Evolutionary conservation across 2,888 invertebrate species (phyloP).

Genomic region (Prosopocoilus inquinatus): DNA sequence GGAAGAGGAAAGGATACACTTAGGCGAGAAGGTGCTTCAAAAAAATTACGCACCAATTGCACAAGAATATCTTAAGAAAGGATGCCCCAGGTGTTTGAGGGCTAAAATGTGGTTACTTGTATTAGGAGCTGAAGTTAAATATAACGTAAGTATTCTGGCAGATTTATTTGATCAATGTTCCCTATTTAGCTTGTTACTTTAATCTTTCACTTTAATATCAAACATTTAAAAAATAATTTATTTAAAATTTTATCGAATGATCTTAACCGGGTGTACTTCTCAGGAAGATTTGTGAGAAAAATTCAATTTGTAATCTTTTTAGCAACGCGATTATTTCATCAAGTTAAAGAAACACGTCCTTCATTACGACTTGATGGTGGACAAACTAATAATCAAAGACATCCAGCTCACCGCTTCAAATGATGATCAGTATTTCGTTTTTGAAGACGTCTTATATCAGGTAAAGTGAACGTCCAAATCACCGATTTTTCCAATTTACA

Average conservation of each 20-base stretch:
- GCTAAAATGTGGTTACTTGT: constrained; percentile 85
- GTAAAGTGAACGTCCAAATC: constrained; percentile 47
- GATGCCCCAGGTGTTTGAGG: constrained; percentile 75
- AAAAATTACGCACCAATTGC: constrained; percentile 83
- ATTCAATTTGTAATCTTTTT: constrained; percentile 33
- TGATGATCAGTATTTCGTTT: constrained; percentile 97
- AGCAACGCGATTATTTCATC: constrained; percentile 76
- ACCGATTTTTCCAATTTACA: not conserved
- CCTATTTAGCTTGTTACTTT: not conserved
- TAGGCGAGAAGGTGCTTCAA: constrained; percentile 76
- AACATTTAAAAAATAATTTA: not conserved
- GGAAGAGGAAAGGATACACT: constrained; percentile 66
- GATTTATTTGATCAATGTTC: not conserved
- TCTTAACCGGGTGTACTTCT: not conserved
- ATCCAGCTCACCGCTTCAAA: constrained; percentile 94
- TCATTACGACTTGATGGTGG: constrained; percentile 88
- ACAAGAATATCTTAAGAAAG: constrained; percentile 86
- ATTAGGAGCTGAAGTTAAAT: constrained; percentile 73
- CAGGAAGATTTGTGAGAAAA: not conserved
- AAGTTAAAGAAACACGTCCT: constrained; percentile 78
- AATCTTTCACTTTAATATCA: not conserved
- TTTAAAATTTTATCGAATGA: too few species aligned
- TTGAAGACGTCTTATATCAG: constrained; percentile 93
- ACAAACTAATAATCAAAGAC: constrained; percentile 93
- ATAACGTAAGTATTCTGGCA: constrained; percentile 54